Base-by-base conservation (phyloP, 2,797 vertebrate genomes). In the Periophthalmus magnuspinnatus region DNA sequence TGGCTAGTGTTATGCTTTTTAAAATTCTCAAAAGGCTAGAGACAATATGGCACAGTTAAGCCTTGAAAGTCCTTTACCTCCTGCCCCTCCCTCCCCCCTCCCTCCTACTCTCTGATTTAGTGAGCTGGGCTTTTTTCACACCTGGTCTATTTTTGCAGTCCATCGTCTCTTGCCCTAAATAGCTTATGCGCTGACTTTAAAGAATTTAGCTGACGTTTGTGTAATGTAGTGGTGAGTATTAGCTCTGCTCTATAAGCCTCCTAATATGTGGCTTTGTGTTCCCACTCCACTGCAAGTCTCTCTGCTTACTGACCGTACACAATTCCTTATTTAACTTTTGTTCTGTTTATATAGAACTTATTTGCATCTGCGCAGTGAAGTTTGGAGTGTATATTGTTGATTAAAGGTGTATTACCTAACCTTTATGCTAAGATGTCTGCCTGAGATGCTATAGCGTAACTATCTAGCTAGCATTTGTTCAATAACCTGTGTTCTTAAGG, bases 141-240 rank as follows among this genome's bases (percentile, higher is more conserved):
- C 63, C 47, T 65, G 63, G 63, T 17, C 41, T 65, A 52, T 65
- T 65, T 52, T 52, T 52, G 45, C 63, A 65, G 63, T 65, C 63
- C 47, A 65, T 65, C 63, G 32, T 65, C 47, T 50, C 47, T 65
- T 48, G 63, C 47, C 63, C 63, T n/a, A 65, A 65, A 65, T 65
- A 65, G 63, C 47, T 65, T 52, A 50, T 65, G 63, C 63, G 47
- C 63, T 65, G 63, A 65, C 63, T 65, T 52, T 33, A 50, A 50
- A 24, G 63, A 65, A 52, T 65, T 50, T 60, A 61, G 56, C 56
- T 56, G 65, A 47, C 41, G 41, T 5, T 38, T n/a, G 60, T 45
- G 48, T 41, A 41, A 47, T 47, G 61, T 32, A 41, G 61, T 64
- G 61, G 38, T 28, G 61, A 64, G 61, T 64, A 64, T 64, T 64